phyloP scores from a whole-genome alignment of 2,797 vertebrate genomes.

The Thamnophis elegans region DNA sequence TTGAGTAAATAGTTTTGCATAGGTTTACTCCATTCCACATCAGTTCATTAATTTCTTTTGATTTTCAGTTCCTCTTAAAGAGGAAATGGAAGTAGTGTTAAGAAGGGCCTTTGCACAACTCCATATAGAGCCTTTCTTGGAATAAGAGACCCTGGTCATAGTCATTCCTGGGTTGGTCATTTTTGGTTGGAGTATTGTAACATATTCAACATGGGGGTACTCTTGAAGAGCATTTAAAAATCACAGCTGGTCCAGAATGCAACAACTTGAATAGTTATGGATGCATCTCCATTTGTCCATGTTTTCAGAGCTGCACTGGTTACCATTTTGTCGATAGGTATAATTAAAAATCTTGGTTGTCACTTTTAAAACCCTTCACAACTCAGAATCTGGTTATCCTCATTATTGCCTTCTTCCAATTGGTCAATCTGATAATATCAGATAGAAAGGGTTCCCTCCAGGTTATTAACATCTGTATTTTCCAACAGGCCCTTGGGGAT shows the following conservation, averaged over 20 bases:
- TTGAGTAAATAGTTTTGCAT: background rate
- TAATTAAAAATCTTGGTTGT: background rate
- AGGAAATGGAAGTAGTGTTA: background rate
- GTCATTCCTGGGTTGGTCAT: background rate
- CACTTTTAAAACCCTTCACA: background rate
- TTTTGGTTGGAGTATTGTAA: background rate
- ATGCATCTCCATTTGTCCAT: background rate
- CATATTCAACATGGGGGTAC: background rate
- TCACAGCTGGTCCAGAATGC: background rate
- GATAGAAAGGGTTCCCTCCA: background rate
- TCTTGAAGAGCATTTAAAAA: background rate
- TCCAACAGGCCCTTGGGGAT: background rate
- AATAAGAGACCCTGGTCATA: background rate
- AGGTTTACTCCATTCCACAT: background rate
- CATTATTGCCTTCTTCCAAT: background rate
- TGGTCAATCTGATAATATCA: background rate
- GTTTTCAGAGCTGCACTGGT: background rate
- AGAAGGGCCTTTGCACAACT: background rate
- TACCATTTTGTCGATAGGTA: background rate
- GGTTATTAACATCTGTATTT: background rate
- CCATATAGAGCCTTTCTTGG: background rate
- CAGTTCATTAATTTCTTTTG: background rate
- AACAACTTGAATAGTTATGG: background rate
- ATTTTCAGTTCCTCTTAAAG: background rate
- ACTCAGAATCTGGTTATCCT: background rate